A percentile compares a stretch with the other conserved stretches of the same genome.
phyloP scores from a whole-genome alignment of 2,888 invertebrate genomes.

The Mythimna impura region DNA sequence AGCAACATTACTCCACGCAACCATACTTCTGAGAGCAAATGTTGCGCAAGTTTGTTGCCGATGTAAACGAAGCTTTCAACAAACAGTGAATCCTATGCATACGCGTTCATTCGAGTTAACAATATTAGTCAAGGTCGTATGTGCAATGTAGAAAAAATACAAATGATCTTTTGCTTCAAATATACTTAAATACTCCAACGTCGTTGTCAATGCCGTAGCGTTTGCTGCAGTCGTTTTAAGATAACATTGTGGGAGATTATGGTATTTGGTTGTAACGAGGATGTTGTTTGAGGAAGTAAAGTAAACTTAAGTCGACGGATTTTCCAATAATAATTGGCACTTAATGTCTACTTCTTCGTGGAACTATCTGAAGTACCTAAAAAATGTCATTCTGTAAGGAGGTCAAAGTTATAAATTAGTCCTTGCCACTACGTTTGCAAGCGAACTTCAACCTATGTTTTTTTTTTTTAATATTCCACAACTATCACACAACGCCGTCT shows the following conservation, averaged over 20 bases:
- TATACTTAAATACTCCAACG: conserved; percentile 23
- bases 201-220: conserved; percentile 29
- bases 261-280: conserved; percentile 18
- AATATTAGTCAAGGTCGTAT: conserved; percentile 48
- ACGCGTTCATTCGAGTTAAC: conserved; percentile 50
- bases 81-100: conserved; percentile 52
- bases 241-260: conserved; percentile 25
- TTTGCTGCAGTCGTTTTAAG: conserved; percentile 14
- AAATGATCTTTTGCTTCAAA: conserved; percentile 35
- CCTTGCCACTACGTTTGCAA: background rate
- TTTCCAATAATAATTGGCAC: conserved; percentile 22
- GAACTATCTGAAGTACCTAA: background rate
- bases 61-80: conserved; percentile 32
- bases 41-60: background rate
- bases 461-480: too few relatives aligned
- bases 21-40: background rate
- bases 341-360: conserved; percentile 1
- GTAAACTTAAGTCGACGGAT: conserved; percentile 6
- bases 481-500: too few relatives aligned
- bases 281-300: conserved; percentile 13
- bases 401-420: conserved; percentile 14
- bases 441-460: background rate
- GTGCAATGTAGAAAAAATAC: conserved; percentile 54
- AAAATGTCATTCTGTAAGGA: background rate
- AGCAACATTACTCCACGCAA: background rate